A percentile compares a stretch with the other conserved stretches of the same genome.
phyloP scores from a whole-genome alignment of 2,113 vertebrate species.

The Callopanchax toddi region DNA sequence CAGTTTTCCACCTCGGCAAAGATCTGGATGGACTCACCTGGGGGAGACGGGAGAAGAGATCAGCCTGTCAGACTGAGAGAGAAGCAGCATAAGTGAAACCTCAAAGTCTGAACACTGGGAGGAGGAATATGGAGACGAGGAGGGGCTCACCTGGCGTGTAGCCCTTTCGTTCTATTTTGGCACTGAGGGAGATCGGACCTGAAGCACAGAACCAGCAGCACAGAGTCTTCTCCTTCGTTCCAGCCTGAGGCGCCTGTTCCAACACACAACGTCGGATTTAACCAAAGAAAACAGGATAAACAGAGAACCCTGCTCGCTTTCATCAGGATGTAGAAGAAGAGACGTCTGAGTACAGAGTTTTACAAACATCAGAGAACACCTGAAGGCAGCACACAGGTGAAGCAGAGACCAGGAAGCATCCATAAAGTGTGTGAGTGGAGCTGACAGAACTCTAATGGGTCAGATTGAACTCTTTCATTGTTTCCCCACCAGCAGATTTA shows the following conservation, averaged over 20 bases:
- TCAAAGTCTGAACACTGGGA: not conserved
- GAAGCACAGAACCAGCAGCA: conserved; percentile 99
- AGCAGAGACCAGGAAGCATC: no score
- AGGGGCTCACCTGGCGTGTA: conserved; percentile 91
- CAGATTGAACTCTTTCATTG: no score
- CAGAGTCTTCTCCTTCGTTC: conserved; percentile 97
- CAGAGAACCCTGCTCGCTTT: not conserved
- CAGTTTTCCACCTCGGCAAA: conserved; percentile 98
- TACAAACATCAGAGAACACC: no score
- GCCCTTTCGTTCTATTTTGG: conserved; percentile 99
- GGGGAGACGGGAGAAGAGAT: conserved; percentile 47
- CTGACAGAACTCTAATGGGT: no score
- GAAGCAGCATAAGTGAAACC: conserved; percentile 31
- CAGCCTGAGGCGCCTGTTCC: conserved; percentile 93
- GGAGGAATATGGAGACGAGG: not conserved
- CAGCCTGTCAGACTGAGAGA: conserved; percentile 65
- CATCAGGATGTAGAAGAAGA: no score
- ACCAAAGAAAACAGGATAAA: not conserved
- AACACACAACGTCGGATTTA: conserved; percentile 25
- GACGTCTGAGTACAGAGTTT: no score
- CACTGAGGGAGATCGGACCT: conserved; percentile 98
- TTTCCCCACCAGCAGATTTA: no score
- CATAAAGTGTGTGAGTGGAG: no score
- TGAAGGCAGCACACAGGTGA: no score
- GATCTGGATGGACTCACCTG: conserved; percentile 98